Percentiles rank a stretch among this genome's conserved stretches.
Conservation (phyloP, 2,113 vertebrate species). For the Upupa epops region DNA sequence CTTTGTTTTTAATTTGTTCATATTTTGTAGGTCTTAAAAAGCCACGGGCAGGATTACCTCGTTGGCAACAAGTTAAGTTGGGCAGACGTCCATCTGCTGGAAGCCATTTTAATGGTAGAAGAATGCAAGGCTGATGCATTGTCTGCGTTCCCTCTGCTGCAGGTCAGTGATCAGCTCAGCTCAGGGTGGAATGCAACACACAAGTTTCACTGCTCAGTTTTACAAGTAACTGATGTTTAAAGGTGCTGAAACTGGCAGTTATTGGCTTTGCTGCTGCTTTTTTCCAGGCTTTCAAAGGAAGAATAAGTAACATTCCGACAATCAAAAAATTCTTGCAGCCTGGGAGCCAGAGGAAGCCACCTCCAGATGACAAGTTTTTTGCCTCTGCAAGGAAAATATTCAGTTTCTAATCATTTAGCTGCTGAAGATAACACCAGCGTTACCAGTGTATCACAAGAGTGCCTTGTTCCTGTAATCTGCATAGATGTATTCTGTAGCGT, state of each 20-base stretch:
- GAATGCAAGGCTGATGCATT: conserved; percentile 79
- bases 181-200: not conserved
- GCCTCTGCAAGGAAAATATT: conserved; percentile 68
- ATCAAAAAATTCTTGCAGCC: conserved; percentile 86
- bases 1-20: not conserved
- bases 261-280: not conserved
- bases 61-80: conserved; percentile 84
- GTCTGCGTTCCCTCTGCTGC: conserved; percentile 72
- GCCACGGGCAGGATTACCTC: conserved; percentile 77
- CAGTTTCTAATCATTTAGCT: not conserved
- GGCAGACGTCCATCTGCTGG: conserved; percentile 87
- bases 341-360: conserved; percentile 84
- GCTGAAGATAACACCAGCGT: not conserved
- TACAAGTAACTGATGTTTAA: not conserved
- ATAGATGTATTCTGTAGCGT: not conserved
- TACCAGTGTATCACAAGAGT: not conserved
- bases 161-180: conserved; percentile 38
- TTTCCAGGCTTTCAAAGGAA: conserved; percentile 86
- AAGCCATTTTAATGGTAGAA: conserved; percentile 85
- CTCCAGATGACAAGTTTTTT: conserved; percentile 65
- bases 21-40: conserved; percentile 76
- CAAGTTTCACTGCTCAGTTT: not conserved
- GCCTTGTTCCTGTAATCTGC: not conserved
- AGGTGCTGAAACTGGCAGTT: not conserved
- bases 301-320: conserved; percentile 76